Base-by-base conservation (phyloP, 2,888 invertebrate species). In the Cataglyphis livida region DNA sequence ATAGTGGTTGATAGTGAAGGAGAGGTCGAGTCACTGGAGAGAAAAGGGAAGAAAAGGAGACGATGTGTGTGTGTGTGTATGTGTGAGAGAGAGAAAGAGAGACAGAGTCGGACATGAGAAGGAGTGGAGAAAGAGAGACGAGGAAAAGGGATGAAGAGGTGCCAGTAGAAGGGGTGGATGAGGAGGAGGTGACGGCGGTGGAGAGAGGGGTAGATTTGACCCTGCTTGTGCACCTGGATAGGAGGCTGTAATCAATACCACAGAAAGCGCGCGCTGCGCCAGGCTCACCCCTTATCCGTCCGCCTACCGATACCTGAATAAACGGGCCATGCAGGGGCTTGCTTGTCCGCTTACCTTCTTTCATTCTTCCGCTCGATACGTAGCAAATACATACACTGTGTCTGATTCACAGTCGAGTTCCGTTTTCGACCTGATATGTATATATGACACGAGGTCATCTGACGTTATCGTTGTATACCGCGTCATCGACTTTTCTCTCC, bases 211-310 rank as follows among this genome's bases (percentile, higher is more conserved):
- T 83, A 90, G 90, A 91, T 92, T 91, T 93, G 93, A 93, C 93
- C 93, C 93, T 93, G 93, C 92, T 89, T 90, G 92, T 92, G 91
- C 92, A 93, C 93, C 93, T 93, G 93, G 93, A 93, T 92, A 93
- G 93, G 93, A 93, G 92, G 92, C 92, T 93, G 93, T 93, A 93
- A 93, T 93, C 93, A 93, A 93, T 93, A 93, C 93, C 91, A 90
- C 91, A 91, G 91, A 92, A 91, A 92, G 92, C 92, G 91, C 91
- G 92, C 91, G 91, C 91, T 90, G 91, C 90, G 88, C 88, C 91
- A 90, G 86, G 87, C 91, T 90, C 91, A 86, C 88, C 91, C 84
- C 88, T 90, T 86, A 90, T 90, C 85, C 87, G 62, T 81, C 71
- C 85, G 59, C 74, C 88, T 86, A 86, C 89, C 88, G 89, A 90